Evolutionary conservation across 2,797 vertebrate species (phyloP).

Genomic region (Coluber constrictor): DNA sequence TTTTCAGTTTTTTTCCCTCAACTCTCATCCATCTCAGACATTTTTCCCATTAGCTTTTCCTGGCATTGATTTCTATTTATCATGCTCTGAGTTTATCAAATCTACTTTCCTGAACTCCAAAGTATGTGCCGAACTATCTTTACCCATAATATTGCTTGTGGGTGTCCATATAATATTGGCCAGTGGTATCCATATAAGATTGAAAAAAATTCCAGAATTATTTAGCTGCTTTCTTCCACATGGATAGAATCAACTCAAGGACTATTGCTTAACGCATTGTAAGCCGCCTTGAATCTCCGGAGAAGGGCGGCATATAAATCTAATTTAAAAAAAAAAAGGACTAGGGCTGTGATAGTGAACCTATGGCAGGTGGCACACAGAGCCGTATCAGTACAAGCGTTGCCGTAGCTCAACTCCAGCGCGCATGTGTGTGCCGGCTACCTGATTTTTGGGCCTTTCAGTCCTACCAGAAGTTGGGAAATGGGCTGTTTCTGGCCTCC

Average conservation of each 20-base stretch:
- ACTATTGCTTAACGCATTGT: too few species aligned
- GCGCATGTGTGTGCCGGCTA: too few species aligned
- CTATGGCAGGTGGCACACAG: too few species aligned
- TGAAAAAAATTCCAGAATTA: not conserved
- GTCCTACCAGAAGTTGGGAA: too few species aligned
- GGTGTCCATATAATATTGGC: not conserved
- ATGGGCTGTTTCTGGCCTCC: too few species aligned
- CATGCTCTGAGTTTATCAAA: not conserved
- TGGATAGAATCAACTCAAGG: not conserved
- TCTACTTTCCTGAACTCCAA: not conserved
- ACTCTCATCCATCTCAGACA: not conserved
- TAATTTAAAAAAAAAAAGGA: too few species aligned
- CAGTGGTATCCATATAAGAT: not conserved
- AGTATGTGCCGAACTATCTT: not conserved
- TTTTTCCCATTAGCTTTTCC: not conserved
- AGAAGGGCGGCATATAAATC: too few species aligned
- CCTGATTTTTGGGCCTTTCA: too few species aligned
- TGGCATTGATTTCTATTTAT: not conserved
- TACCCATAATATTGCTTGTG: not conserved
- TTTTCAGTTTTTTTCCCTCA: not conserved
- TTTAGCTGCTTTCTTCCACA: not conserved
- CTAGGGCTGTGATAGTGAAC: too few species aligned
- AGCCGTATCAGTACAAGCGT: too few species aligned
- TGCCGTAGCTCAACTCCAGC: too few species aligned
- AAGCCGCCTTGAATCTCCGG: too few species aligned